Evolutionary conservation across 1,140 invertebrate genomes (phyloP).

Genomic region (Meloidogyne exigua): DNA sequence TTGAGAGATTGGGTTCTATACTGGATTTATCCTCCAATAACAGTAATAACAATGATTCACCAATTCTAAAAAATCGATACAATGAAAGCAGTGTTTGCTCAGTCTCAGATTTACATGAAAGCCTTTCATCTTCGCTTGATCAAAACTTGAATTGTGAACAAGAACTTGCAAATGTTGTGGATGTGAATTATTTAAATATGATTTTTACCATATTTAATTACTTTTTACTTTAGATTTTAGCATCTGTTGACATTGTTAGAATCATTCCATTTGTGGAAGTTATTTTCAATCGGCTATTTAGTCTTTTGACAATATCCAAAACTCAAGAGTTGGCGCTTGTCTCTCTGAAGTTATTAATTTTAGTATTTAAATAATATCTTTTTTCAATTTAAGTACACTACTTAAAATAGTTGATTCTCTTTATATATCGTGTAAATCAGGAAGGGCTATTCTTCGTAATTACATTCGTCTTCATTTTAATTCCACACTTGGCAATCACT

Average conservation of each 20-base stretch:
- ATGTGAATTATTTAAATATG: neutral
- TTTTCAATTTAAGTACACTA: slow-evolving; percentile 25
- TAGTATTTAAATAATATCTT: neutral
- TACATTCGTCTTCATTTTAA: slow-evolving; percentile 45
- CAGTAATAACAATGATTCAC: slow-evolving; percentile 1
- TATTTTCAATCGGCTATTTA: slow-evolving; percentile 50
- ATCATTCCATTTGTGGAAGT: slow-evolving; percentile 54
- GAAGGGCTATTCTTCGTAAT: slow-evolving; percentile 36
- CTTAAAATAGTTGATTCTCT: slow-evolving; percentile 26
- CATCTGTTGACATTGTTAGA: slow-evolving; percentile 42
- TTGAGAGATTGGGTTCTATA: neutral
- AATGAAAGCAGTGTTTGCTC: slow-evolving; percentile 10
- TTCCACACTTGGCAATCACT: neutral
- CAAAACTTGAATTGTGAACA: slow-evolving; percentile 10
- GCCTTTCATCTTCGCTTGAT: neutral
- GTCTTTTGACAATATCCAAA: slow-evolving; percentile 40
- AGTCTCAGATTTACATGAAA: slow-evolving; percentile 17
- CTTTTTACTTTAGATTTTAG: slow-evolving; percentile 33
- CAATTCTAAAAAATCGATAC: slow-evolving; percentile 8
- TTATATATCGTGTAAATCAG: slow-evolving; percentile 24
- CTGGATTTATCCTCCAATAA: neutral
- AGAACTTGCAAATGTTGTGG: neutral
- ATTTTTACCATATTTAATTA: neutral
- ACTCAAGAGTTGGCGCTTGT: slow-evolving; percentile 30
- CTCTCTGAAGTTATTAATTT: slow-evolving; percentile 13